Evolutionary conservation across 2,797 vertebrate genomes (phyloP).

Genomic region (Gouania willdenowi): DNA sequence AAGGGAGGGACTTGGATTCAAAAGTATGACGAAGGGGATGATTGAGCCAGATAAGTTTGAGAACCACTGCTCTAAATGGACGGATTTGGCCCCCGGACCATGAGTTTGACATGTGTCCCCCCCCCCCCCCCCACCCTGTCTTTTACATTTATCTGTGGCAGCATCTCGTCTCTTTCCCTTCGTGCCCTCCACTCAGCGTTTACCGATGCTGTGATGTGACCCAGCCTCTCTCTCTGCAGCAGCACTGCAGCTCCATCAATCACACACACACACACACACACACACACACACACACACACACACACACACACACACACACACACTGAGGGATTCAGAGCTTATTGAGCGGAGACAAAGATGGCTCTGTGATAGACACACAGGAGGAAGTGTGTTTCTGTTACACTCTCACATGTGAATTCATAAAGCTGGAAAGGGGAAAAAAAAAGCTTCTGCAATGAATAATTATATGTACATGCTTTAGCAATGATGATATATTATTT

Average conservation of each 20-base stretch:
- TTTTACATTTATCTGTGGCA: conserved; percentile 1
- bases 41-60: no score
- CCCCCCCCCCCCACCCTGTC: background rate
- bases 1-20: no score
- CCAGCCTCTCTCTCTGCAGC: conserved; percentile 50
- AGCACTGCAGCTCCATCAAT: conserved; percentile 67
- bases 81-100: no score
- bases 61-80: no score
- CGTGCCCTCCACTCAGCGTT: conserved; percentile 42
- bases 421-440: conserved; percentile 16
- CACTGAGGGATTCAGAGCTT: conserved; percentile 27
- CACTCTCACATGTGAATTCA: conserved; percentile 7
- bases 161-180: conserved; percentile 8
- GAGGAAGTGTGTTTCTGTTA: conserved; percentile 14
- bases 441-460: conserved; percentile 23
- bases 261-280: conserved; percentile 27
- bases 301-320: conserved; percentile 11
- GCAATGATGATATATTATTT: no score
- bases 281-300: conserved; percentile 6
- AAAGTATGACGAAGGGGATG: no score
- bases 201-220: conserved; percentile 48
- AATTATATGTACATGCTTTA: conserved; percentile 45
- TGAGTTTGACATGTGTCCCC: no score
- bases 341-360: conserved; percentile 41
- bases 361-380: conserved; percentile 43